A percentile compares a stretch with the other conserved stretches of the same genome.
phyloP scores from a whole-genome alignment of 2,888 invertebrate genomes.

The Scaptomyza reducta region DNA sequence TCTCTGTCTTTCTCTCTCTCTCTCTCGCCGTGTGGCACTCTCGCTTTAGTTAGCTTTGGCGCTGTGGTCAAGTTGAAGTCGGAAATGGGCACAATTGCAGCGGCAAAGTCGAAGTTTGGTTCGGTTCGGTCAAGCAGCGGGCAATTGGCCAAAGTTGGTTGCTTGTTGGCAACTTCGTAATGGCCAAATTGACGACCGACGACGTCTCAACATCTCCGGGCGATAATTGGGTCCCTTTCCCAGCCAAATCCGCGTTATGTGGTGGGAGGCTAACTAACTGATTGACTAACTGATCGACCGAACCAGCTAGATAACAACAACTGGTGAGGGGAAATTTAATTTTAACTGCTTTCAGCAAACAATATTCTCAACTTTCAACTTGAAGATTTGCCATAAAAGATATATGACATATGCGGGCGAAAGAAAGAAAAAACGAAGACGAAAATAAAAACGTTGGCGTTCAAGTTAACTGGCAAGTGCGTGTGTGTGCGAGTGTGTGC shows the following conservation, averaged over 20 bases:
- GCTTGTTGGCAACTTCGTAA: constrained; percentile 34
- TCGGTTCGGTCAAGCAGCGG: constrained; percentile 48
- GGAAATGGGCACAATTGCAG: constrained; percentile 70
- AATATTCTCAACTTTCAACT: constrained; percentile 32
- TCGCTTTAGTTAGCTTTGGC: constrained; percentile 36
- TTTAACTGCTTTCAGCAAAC: constrained; percentile 26
- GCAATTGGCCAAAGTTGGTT: constrained; percentile 44
- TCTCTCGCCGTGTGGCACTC: constrained; percentile 26
- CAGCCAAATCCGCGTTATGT: constrained; percentile 26
- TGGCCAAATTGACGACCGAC: constrained; percentile 51
- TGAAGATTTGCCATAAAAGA: constrained; percentile 30
- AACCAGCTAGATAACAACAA: background rate
- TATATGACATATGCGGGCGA: constrained; percentile 38
- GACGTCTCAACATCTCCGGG: constrained; percentile 59
- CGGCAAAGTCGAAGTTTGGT: constrained; percentile 15
- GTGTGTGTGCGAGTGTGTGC: constrained; percentile 1
- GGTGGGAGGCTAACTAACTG: constrained; percentile 23
- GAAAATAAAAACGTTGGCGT: constrained; percentile 7
- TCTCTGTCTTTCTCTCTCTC: background rate
- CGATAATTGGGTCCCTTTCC: constrained; percentile 76
- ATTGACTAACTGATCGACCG: background rate
- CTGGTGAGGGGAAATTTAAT: constrained; percentile 28
- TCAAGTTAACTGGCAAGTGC: constrained; percentile 3
- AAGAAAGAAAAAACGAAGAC: too few species aligned
- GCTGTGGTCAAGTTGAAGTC: constrained; percentile 73